Evolutionary conservation across 2,888 invertebrate species (phyloP).

Genomic region (Heteromurus nitidus): DNA sequence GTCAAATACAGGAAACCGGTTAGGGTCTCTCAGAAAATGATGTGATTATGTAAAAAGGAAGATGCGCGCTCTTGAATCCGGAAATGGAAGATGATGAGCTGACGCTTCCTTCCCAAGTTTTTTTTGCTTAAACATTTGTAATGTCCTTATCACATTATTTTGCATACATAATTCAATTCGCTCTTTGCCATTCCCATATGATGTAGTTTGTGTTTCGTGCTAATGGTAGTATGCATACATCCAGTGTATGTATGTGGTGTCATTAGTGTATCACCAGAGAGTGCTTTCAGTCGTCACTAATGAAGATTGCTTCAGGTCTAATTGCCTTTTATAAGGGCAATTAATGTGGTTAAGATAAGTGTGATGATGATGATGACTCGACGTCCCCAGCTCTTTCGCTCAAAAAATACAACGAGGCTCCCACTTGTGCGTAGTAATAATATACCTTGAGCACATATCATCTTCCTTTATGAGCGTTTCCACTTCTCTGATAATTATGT

Average conservation of each 20-base stretch:
- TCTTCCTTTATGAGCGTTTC: no score
- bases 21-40: neutral
- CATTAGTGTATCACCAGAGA: no score
- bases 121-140: neutral
- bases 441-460: no score
- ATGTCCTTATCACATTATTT: conserved; percentile 29
- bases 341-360: conserved; percentile 14
- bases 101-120: conserved; percentile 1
- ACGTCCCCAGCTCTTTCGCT: no score
- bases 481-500: neutral
- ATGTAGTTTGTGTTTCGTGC: no score
- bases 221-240: neutral
- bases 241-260: neutral
- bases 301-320: conserved; percentile 22
- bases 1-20: conserved; percentile 43
- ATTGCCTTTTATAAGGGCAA: conserved; percentile 30
- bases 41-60: conserved; percentile 11
- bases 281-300: no score
- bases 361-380: no score
- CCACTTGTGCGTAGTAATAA: no score
- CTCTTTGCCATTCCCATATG: no score
- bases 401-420: no score
- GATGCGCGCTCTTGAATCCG: neutral
- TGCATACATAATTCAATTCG: conserved; percentile 16
- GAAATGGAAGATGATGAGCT: conserved; percentile 10